Conservation (phyloP, 2,113 vertebrate genomes). For the Melanostigma gelatinosum region DNA sequence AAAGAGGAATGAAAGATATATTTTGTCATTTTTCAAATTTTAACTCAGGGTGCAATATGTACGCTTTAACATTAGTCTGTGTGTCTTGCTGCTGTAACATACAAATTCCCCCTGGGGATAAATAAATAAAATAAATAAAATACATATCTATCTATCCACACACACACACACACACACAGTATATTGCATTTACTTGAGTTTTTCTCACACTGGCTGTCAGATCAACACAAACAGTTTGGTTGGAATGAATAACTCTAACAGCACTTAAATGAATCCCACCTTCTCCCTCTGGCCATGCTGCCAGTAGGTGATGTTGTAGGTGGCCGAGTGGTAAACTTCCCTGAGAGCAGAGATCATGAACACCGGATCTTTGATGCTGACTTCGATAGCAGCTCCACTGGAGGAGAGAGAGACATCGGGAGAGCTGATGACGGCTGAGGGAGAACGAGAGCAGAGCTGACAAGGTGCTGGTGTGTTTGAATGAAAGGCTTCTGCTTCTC, state of each 20-base stretch:
- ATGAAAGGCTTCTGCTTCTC: background rate
- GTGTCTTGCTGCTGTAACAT: too few species aligned
- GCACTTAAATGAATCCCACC: slow-evolving; percentile 43
- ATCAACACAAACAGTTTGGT: too few species aligned
- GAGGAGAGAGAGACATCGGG: slow-evolving; percentile 62
- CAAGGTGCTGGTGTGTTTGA: background rate
- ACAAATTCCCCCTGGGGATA: too few species aligned
- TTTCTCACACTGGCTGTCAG: too few species aligned
- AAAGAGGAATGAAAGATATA: too few species aligned
- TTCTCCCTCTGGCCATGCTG: slow-evolving; percentile 46
- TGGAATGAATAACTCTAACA: background rate
- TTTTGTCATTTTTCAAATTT: too few species aligned
- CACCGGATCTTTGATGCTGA: slow-evolving; percentile 70
- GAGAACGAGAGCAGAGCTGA: background rate
- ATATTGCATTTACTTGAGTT: too few species aligned
- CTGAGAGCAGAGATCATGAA: slow-evolving; percentile 34
- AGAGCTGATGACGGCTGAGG: slow-evolving; percentile 72
- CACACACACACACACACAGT: too few species aligned
- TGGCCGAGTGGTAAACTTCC: background rate
- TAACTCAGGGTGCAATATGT: too few species aligned
- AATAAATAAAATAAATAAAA: too few species aligned
- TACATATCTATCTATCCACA: too few species aligned
- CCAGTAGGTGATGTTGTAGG: slow-evolving; percentile 78
- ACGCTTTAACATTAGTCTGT: too few species aligned
- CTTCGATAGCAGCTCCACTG: slow-evolving; percentile 47